These are phyloP conservation scores for Tigriopus japonicus DNA, from an alignment of 1,140 invertebrate species.

Conservation along the genomic window DNA sequence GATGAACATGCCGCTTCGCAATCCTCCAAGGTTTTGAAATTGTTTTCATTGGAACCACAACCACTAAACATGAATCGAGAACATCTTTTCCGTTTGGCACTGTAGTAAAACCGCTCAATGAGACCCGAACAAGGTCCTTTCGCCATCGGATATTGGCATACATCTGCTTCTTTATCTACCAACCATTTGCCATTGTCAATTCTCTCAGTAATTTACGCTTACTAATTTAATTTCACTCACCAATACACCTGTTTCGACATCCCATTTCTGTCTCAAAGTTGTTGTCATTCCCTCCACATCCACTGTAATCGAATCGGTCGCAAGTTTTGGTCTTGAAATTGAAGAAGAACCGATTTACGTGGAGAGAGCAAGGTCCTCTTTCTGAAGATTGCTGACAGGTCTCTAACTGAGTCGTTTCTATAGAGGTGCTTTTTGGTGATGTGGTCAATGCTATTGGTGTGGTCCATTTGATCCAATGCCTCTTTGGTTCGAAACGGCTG, in stretches of 20 bases:
- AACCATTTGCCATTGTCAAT: slow-evolving; percentile 46
- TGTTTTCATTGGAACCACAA: slow-evolving; percentile 60
- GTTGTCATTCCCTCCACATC: slow-evolving; percentile 67
- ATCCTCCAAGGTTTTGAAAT: slow-evolving; percentile 44
- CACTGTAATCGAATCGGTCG: slow-evolving; percentile 61
- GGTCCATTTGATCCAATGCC: too few relatives aligned
- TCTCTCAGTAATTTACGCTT: slow-evolving; percentile 51
- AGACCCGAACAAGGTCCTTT: slow-evolving; percentile 61
- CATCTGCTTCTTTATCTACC: slow-evolving; percentile 28
- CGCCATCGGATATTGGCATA: slow-evolving; percentile 50
- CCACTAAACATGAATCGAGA: slow-evolving; percentile 59
- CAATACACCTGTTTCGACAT: slow-evolving; percentile 38
- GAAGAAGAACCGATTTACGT: slow-evolving; percentile 63
- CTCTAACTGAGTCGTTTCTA: too few relatives aligned
- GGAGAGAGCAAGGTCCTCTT: slow-evolving; percentile 53
- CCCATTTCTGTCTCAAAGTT: slow-evolving; percentile 58
- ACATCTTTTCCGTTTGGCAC: slow-evolving; percentile 46
- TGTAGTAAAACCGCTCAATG: slow-evolving; percentile 58
- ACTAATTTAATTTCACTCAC: too few relatives aligned
- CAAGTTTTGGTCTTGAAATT: slow-evolving; percentile 49
- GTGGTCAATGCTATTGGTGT: too few relatives aligned
- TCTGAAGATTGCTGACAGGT: slow-evolving; percentile 25
- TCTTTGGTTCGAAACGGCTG: too few relatives aligned
- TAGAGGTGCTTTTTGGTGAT: too few relatives aligned
- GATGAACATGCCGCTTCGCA: slow-evolving; percentile 28